phyloP scores from a whole-genome alignment of 2,888 invertebrate species.

The Toxonevra muliebris region DNA sequence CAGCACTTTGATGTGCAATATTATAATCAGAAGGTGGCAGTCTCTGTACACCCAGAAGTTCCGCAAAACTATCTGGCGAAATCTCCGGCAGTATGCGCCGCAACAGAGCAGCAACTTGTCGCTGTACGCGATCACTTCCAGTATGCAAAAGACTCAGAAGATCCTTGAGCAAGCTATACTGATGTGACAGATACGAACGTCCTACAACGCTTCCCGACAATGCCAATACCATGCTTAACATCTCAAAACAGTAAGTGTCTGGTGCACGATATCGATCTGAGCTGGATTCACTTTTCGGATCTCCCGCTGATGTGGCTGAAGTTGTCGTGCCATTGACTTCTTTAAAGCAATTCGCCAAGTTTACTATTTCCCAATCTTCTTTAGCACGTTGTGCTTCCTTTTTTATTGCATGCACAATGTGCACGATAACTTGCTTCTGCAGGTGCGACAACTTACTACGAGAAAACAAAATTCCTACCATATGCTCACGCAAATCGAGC shows the following conservation, averaged over 20 bases:
- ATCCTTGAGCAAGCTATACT: constrained; percentile 84
- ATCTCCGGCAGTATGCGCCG: constrained; percentile 91
- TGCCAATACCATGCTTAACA: constrained; percentile 93
- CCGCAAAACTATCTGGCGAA: constrained; percentile 82
- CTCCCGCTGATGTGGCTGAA: constrained; percentile 46
- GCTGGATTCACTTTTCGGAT: constrained; percentile 52
- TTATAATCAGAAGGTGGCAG: constrained; percentile 81
- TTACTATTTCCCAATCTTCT: constrained; percentile 88
- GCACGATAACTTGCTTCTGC: constrained; percentile 91
- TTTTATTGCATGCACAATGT: constrained; percentile 89
- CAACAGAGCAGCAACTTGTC: constrained; percentile 87
- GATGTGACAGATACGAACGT: constrained; percentile 88
- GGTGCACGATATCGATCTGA: constrained; percentile 59
- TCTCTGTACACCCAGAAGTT: constrained; percentile 75
- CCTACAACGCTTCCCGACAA: constrained; percentile 93
- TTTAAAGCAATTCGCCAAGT: constrained; percentile 55
- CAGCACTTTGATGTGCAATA: constrained; percentile 69
- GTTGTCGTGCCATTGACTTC: constrained; percentile 41
- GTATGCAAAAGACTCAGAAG: constrained; percentile 88
- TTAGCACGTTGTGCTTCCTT: constrained; percentile 86
- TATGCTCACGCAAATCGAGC: constrained; percentile 89
- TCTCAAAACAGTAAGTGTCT: constrained; percentile 98
- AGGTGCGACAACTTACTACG: constrained; percentile 91
- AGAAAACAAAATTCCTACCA: constrained; percentile 95
- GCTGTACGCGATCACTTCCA: constrained; percentile 92